These are phyloP conservation scores for Mus spretus DNA, from an alignment of 2,797 vertebrate genomes.

Conservation along the genomic window DNA sequence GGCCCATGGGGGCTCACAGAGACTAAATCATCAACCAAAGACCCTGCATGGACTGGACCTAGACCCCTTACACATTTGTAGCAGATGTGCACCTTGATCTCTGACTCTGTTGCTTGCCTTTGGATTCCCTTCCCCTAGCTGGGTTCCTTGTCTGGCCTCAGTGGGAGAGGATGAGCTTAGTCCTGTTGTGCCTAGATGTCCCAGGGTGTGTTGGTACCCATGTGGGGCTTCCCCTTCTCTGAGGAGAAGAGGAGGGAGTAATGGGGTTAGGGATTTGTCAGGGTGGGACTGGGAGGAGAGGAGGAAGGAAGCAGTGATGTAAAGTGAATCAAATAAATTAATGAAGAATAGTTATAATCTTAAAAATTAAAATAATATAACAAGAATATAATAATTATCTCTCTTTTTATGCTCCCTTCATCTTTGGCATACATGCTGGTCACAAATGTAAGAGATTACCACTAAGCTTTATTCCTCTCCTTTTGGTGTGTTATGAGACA, in stretches of 20 bases:
- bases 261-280: background rate
- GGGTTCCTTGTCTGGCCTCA: background rate
- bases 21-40: background rate
- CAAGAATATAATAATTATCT: background rate
- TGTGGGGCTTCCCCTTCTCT: background rate
- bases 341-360: conserved; percentile 12
- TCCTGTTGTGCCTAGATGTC: background rate
- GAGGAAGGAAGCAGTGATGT: background rate
- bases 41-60: background rate
- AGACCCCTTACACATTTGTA: background rate
- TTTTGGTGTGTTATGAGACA: background rate
- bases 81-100: background rate
- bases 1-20: background rate
- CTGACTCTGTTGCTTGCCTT: background rate
- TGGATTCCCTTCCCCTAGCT: background rate
- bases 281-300: background rate
- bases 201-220: background rate
- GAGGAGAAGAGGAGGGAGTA: background rate
- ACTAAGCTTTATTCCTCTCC: background rate
- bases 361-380: conserved; percentile 35
- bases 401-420: background rate
- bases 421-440: background rate
- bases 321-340: background rate
- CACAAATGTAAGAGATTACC: background rate
- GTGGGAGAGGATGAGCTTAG: background rate